Evolutionary conservation across 1,140 invertebrate genomes (phyloP).

Genomic region (Bactericera cockerelli): DNA sequence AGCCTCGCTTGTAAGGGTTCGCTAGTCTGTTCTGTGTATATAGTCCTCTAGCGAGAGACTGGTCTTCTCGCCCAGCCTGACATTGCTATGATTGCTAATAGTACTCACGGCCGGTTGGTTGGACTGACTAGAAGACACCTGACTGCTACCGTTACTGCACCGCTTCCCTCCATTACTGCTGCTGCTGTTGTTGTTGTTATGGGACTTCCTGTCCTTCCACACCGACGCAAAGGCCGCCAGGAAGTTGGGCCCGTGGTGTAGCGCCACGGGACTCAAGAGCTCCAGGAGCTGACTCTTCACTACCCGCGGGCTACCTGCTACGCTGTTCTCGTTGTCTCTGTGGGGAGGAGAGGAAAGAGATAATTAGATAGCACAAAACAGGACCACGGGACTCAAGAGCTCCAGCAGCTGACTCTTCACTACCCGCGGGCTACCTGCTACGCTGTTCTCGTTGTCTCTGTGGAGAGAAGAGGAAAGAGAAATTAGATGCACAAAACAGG

Average conservation of each 20-base stretch:
- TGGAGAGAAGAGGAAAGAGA: not conserved
- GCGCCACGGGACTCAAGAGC: slow-evolving; percentile 71
- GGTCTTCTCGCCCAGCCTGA: too few relatives aligned
- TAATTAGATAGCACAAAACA: too few relatives aligned
- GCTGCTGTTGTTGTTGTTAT: not conserved
- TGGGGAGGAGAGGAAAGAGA: not conserved
- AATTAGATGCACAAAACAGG: too few relatives aligned
- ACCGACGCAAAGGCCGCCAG: slow-evolving; percentile 73
- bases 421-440: slow-evolving; percentile 42
- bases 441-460: slow-evolving; percentile 27
- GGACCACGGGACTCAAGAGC: slow-evolving; percentile 71
- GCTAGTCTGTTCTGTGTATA: too few relatives aligned
- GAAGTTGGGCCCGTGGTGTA: slow-evolving; percentile 69
- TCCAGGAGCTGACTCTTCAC: slow-evolving; percentile 66
- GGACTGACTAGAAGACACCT: too few relatives aligned
- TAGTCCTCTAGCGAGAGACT: too few relatives aligned
- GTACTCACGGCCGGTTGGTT: too few relatives aligned
- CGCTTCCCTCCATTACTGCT: too few relatives aligned
- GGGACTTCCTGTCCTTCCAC: slow-evolving; percentile 57
- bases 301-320: slow-evolving; percentile 42
- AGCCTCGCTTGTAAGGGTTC: too few relatives aligned
- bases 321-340: slow-evolving; percentile 27
- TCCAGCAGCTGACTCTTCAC: slow-evolving; percentile 66
- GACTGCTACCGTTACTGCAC: too few relatives aligned
- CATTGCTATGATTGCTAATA: too few relatives aligned